Base-by-base conservation (phyloP, 2,113 vertebrate species). In the Mellivora capensis region DNA sequence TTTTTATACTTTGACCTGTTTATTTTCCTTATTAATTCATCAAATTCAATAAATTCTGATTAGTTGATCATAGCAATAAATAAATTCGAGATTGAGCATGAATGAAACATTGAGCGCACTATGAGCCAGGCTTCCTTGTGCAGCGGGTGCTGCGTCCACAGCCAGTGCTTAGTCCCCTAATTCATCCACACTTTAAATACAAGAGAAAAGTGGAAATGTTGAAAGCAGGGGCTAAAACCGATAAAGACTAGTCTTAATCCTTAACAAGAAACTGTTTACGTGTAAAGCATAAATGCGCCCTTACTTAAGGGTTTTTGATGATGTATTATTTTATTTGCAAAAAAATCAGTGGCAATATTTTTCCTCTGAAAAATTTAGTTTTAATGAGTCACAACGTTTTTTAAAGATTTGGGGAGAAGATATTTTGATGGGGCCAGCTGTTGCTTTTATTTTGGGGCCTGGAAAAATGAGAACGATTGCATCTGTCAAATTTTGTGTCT, bases 281-380 rank as follows among this genome's bases (percentile, higher is more conserved):
- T 81, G 39, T 39, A 93, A 96, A 94, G 21, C 57, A 12, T 31
- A 47, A 54, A n/a, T 34, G 8, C 10, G 80, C 47, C 83, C 42
- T 88, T 87, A 67, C 81, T 47, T 95, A 93, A 59, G n/a, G 23
- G 15, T 57, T 52, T 1, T 57, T 54, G 85, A 94, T 95, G 34
- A 76, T 69, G 27, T 34, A 42, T 90, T 34, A 42, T 90, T 81
- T 88, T 87, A 84, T 85, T 93, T 74, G 10, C 37, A 34, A 87
- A 87, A 92, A 94, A 77, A 74, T 91, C 34, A 83, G 23, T 96
- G 57, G 25, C 61, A 47, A 49, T 1, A 52, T 79, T 96, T 93
- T 97, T 96, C 91, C 72, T 97, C 29, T 97, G 79, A 72, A 96
- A 81, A 81, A 69, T 54, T 79, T 13, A 62, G 9, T 96, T 98